Evolutionary conservation across 2,888 invertebrate species (phyloP), one percentile per base, ranked within the genome.

Genomic region (Microctonus hyperodae): DNA sequence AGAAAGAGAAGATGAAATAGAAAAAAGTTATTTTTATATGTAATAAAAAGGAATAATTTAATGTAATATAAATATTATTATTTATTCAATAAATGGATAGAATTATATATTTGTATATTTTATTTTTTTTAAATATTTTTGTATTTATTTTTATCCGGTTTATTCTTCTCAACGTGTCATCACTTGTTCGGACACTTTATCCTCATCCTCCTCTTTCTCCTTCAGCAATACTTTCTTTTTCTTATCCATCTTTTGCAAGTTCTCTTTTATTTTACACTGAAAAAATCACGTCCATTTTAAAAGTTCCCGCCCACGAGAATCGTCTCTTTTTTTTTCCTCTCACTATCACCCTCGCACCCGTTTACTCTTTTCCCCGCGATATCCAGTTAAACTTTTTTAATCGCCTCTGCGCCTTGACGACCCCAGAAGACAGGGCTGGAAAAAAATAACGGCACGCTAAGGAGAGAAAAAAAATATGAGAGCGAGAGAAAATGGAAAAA

Each of bases 351-450:
- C 58, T 48, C 11, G 28, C 25, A 37, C 31, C 51, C 55, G 31
- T 22, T 37, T 55, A 31, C 31, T 16, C 25, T 60, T 48, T 20
- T 50, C 65, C 40, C 28, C 37, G 44, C 37, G 59, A 65, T 65
- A 65, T 53, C 65, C 59, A 59, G 55, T 65, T 59, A 59, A 65
- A 65, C 65, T 65, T 65, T 65, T 65, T 59, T 59, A 65, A 65
- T 65, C 65, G 65, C 40, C 57, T 59, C 35, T 20, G 48, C 33
- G 40, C 40, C 59, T 65, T 65, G 65, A 58, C 59, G 53, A 65
- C 65, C 65, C 40, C 53, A 33, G 58, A 58, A 59, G 51, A 50
- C 33, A 61, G 22, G 35, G 13, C 23, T 31, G 28, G 50, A 13
- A 10, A 35, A 33, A 20, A 58, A 48, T 50, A 44, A 33, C 20